phyloP scores from a whole-genome alignment of 2,888 invertebrate species.

The Lasioglossum lativentre region DNA sequence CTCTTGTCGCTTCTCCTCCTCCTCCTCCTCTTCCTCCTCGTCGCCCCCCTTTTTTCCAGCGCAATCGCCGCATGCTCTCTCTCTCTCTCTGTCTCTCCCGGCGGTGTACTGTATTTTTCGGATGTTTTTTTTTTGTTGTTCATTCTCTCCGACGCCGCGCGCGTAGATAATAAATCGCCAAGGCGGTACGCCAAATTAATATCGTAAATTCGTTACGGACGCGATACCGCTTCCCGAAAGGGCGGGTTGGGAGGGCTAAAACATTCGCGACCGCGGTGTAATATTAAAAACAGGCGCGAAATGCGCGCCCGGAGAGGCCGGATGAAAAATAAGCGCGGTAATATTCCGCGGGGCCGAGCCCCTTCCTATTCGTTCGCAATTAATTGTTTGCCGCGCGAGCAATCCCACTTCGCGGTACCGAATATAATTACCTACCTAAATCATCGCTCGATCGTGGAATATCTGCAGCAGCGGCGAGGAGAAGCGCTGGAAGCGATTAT shows the following conservation, averaged over 20 bases:
- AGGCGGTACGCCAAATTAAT: constrained; percentile 75
- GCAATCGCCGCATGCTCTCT: constrained; percentile 20
- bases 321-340: constrained; percentile 75
- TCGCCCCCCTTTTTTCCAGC: constrained; percentile 14
- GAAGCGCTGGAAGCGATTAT: constrained; percentile 12
- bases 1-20: not conserved
- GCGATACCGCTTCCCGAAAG: constrained; percentile 66
- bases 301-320: constrained; percentile 66
- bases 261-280: constrained; percentile 76
- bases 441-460: constrained; percentile 73
- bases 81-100: not conserved
- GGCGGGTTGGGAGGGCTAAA: constrained; percentile 58
- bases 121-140: constrained; percentile 31
- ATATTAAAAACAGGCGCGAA: constrained; percentile 76
- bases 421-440: constrained; percentile 76
- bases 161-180: constrained; percentile 73
- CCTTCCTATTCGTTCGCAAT: constrained; percentile 73
- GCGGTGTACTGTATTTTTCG: constrained; percentile 11
- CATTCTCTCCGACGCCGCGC: constrained; percentile 47
- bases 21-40: not conserved
- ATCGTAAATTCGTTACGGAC: constrained; percentile 75
- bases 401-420: constrained; percentile 75
- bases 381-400: constrained; percentile 76
- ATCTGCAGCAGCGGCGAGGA: constrained; percentile 58
- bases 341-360: constrained; percentile 70